A percentile compares a stretch with the other conserved stretches of the same genome.
Evolutionary conservation across 2,113 vertebrate genomes (phyloP).

Genomic region (Sprattus sprattus): DNA sequence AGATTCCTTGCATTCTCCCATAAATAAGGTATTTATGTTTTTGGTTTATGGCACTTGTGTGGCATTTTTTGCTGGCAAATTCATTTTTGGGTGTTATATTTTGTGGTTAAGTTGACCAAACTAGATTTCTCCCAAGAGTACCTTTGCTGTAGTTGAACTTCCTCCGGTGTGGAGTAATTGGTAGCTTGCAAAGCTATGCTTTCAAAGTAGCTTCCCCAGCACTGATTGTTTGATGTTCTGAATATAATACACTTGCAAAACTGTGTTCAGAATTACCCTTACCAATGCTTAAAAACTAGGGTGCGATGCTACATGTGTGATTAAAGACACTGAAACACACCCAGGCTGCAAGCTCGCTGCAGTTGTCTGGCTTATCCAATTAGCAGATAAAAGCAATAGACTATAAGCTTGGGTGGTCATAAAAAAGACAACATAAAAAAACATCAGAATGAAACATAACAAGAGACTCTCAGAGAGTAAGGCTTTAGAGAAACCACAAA

Average conservation of each 20-base stretch:
- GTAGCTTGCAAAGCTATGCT: too few species aligned
- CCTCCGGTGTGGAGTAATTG: too few species aligned
- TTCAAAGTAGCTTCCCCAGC: too few species aligned
- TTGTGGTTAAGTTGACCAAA: too few species aligned
- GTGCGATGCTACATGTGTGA: not conserved
- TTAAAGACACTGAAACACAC: slow-evolving; percentile 10
- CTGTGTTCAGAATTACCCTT: not conserved
- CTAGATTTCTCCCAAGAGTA: too few species aligned
- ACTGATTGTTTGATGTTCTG: not conserved
- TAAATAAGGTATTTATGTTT: too few species aligned
- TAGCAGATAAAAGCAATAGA: slow-evolving; percentile 63
- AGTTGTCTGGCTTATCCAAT: slow-evolving; percentile 63
- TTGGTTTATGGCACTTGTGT: too few species aligned
- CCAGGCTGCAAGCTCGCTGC: slow-evolving; percentile 59
- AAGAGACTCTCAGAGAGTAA: not conserved
- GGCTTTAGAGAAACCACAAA: not conserved
- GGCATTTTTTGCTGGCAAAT: too few species aligned
- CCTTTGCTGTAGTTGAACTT: too few species aligned
- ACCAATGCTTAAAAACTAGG: not conserved
- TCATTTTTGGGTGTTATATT: too few species aligned
- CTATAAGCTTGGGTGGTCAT: slow-evolving; percentile 66
- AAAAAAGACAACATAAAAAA: slow-evolving; percentile 58
- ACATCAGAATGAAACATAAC: slow-evolving; percentile 46
- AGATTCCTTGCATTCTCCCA: too few species aligned
- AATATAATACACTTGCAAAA: not conserved